Base-by-base conservation (phyloP, 2,113 vertebrate species). In the Phasianus colchicus region DNA sequence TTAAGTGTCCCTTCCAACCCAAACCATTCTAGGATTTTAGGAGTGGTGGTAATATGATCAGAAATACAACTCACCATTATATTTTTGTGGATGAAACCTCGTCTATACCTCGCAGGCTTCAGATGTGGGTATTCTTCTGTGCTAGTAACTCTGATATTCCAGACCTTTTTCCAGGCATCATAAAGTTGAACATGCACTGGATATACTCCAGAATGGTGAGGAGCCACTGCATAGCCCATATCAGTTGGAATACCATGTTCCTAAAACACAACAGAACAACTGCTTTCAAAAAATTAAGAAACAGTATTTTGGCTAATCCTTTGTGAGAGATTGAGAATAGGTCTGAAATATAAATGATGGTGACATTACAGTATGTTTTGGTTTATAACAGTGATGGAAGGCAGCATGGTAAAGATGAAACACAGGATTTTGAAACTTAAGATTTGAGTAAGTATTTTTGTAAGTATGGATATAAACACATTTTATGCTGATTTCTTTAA, bases 91-190 rank as follows among this genome's bases (percentile, higher is more conserved):
- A 99, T 98, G 97, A 99, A 99, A 85, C 99, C 99, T 67, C 98
- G 98, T 72, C 99, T 98, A 61, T 99, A 98, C 50, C 99, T 97
- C 7, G 99, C 99, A 8, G 99, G 99, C 94, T 99, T 99, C 90
- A 99, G 97, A 91, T 99, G 99, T 14, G 99, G 99, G 82, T 99
- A 99, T 85, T 99, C 99, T 89, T 99, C 99, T 5, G 99, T 99
- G 98, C 99, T 99, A 94, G 99, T 99, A 94, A 99, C 99, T 96
- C 97, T 97, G 95, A 99, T 99, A 89, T 98, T 98, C 99, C 99
- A 99, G 65, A 99, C 99, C 50, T 98, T 99, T 90, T 99, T 99
- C 99, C 99, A 99, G 22, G 99, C 99, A 92, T 99, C 99, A 36
- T 99, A 99, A 77, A 99, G 99, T 78, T 99, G 99, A 81, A 99